phyloP scores from a whole-genome alignment of 2,888 invertebrate species.

The Eupithecia vulgata region DNA sequence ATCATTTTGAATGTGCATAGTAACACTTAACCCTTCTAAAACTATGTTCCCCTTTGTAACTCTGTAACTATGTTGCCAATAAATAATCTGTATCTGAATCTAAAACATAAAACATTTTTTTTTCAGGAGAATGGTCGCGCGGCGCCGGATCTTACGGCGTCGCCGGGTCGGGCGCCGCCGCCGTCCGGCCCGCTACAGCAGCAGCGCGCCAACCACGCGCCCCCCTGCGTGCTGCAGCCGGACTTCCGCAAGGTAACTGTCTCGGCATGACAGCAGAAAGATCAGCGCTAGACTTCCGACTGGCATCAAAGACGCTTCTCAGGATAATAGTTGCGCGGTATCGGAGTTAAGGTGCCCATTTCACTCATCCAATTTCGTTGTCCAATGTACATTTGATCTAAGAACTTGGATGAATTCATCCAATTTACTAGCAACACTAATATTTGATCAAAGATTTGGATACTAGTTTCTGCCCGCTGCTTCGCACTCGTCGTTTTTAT shows the following conservation, averaged over 20 bases:
- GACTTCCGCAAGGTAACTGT: constrained; percentile 92
- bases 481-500: too few species aligned
- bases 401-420: too few species aligned
- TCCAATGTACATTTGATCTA: too few species aligned
- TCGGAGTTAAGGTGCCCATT: too few species aligned
- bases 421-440: too few species aligned
- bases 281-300: not conserved
- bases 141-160: constrained; percentile 95
- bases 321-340: not conserved
- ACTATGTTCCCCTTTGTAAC: too few species aligned
- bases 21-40: not conserved
- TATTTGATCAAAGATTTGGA: too few species aligned
- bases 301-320: not conserved
- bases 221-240: constrained; percentile 91
- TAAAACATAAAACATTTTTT: too few species aligned
- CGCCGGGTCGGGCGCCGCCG: constrained; percentile 92
- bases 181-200: constrained; percentile 87
- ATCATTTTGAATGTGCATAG: not conserved
- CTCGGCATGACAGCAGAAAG: not conserved
- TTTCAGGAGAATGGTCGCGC: constrained; percentile 94
- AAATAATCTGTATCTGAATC: too few species aligned
- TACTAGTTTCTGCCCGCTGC: too few species aligned
- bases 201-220: constrained; percentile 90
- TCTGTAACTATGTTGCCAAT: too few species aligned
- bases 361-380: too few species aligned